A percentile compares a stretch with the other conserved stretches of the same genome.
Evolutionary conservation across 2,797 vertebrate species (phyloP).

Genomic region (Chelmon rostratus): DNA sequence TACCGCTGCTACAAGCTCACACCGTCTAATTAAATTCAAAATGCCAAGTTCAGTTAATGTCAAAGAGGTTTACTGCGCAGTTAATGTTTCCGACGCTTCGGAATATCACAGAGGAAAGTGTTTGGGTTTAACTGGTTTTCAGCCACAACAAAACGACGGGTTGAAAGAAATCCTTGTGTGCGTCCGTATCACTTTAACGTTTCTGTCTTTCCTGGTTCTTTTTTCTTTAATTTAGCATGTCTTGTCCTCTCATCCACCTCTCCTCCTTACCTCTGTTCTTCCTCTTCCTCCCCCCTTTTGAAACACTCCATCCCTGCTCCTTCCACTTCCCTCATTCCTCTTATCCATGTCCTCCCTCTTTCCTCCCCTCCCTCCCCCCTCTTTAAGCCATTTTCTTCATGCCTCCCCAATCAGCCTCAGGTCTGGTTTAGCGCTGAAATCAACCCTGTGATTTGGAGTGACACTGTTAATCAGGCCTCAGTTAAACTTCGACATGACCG

Average conservation of each 20-base stretch:
- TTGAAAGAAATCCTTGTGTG: constrained; percentile 25
- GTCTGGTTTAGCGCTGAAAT: constrained; percentile 72
- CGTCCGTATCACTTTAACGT: constrained; percentile 20
- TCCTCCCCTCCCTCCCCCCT: neutral
- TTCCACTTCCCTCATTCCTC: constrained; percentile 1
- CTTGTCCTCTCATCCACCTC: too few species aligned
- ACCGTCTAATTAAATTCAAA: constrained; percentile 63
- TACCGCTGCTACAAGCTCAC: constrained; percentile 61
- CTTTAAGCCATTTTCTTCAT: constrained; percentile 36
- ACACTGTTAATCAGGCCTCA: constrained; percentile 75
- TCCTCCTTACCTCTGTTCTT: neutral
- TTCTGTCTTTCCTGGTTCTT: neutral
- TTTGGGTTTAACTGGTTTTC: constrained; percentile 45
- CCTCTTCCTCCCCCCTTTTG: neutral
- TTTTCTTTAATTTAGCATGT: neutral
- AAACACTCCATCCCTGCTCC: neutral
- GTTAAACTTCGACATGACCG: constrained; percentile 45
- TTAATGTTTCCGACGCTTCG: constrained; percentile 35
- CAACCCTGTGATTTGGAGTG: constrained; percentile 66
- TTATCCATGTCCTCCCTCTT: neutral
- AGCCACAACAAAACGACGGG: constrained; percentile 24
- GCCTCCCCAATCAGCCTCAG: constrained; percentile 50
- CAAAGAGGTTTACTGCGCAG: constrained; percentile 36
- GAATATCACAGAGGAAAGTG: constrained; percentile 46
- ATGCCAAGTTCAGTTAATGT: constrained; percentile 52